A percentile compares a stretch with the other conserved stretches of the same genome.
Evolutionary conservation across 1,140 invertebrate species (phyloP).

Genomic region (Penaeus vannamei): DNA sequence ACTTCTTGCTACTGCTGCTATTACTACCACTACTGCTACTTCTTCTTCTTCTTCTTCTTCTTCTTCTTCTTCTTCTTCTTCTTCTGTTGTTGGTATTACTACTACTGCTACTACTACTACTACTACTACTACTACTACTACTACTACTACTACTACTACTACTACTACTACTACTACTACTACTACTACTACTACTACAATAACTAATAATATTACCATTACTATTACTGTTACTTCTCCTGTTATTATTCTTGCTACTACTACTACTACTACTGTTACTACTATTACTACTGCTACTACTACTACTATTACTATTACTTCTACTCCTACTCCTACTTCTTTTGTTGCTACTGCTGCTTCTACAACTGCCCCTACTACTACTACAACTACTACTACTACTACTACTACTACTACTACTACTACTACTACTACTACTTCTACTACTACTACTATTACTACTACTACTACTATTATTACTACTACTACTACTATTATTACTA

Average conservation of each 20-base stretch:
- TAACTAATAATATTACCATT: not conserved
- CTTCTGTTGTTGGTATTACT: not conserved
- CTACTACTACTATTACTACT: not conserved
- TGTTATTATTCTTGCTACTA: not conserved
- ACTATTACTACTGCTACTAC: not conserved
- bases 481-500: constrained; percentile 2
- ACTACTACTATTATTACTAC: constrained; percentile 32
- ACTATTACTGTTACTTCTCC: not conserved
- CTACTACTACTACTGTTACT: not conserved
- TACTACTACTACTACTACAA: constrained; percentile 13
- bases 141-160: constrained; percentile 1
- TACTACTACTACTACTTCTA: constrained; percentile 29
- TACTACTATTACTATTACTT: constrained; percentile 7
- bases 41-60: not conserved
- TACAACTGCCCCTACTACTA: not conserved
- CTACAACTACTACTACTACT: constrained; percentile 4
- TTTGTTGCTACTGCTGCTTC: not conserved
- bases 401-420: not conserved
- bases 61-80: not conserved
- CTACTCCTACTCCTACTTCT: not conserved
- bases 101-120: constrained; percentile 3
- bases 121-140: constrained; percentile 1
- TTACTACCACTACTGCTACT: not conserved
- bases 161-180: not conserved
- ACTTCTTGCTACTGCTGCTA: not conserved